These are phyloP conservation scores for Urosaurus nigricauda DNA, from an alignment of 2,797 vertebrate genomes.

Conservation along the genomic window DNA sequence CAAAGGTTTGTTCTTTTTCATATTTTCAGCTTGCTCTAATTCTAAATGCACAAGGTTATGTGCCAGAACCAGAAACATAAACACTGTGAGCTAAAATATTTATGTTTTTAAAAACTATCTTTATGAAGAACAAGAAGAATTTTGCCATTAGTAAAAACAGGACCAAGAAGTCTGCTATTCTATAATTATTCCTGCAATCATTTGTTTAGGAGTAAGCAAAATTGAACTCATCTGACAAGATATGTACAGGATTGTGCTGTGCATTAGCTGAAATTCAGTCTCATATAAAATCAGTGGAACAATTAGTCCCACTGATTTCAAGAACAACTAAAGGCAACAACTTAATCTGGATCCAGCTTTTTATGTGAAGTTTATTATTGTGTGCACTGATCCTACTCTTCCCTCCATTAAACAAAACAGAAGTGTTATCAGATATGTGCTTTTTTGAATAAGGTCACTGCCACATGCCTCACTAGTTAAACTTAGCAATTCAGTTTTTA, in stretches of 20 bases:
- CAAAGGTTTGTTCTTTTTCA: background rate
- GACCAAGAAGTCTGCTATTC: background rate
- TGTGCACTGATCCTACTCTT: background rate
- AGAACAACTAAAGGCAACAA: background rate
- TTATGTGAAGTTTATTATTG: background rate
- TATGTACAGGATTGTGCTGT: background rate
- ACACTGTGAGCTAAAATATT: background rate
- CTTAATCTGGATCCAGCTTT: background rate
- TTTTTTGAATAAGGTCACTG: slow-evolving; percentile 29
- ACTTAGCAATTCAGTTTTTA: slow-evolving; percentile 22
- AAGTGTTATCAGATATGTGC: background rate
- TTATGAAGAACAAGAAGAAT: background rate
- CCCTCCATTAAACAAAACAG: slow-evolving; percentile 30
- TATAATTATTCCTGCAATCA: background rate
- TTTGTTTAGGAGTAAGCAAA: background rate
- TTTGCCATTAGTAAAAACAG: background rate
- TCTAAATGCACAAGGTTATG: slow-evolving; percentile 9
- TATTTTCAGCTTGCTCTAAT: slow-evolving; percentile 9
- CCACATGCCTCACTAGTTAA: background rate
- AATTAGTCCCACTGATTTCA: background rate
- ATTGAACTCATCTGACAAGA: background rate
- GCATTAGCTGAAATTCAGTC: too few relatives aligned
- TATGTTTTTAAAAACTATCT: background rate
- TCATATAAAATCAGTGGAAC: background rate
- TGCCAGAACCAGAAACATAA: slow-evolving; percentile 17